Evolutionary conservation across 2,888 invertebrate genomes (phyloP).

Genomic region (Phortica magna): DNA sequence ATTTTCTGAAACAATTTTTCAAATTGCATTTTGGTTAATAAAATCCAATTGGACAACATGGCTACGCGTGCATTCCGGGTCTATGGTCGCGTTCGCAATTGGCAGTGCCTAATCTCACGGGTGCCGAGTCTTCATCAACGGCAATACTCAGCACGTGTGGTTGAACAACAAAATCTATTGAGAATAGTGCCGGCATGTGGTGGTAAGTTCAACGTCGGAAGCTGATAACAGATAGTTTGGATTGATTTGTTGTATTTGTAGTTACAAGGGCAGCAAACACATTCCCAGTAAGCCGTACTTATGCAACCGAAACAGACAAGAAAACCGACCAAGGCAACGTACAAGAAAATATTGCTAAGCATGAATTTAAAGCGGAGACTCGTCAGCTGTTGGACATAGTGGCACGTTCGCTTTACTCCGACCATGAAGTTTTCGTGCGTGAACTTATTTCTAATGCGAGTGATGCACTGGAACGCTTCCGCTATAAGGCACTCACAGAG

Average conservation of each 20-base stretch:
- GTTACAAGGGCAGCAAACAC: neutral
- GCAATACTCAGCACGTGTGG: neutral
- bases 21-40: neutral
- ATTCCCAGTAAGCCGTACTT: neutral
- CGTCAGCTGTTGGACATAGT: conserved; percentile 97
- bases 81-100: neutral
- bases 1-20: neutral
- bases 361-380: conserved; percentile 98
- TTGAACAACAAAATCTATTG: neutral
- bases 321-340: neutral
- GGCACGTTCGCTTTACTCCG: conserved; percentile 97
- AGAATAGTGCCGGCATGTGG: neutral
- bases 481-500: conserved; percentile 84
- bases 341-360: conserved; percentile 80
- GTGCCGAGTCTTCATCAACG: neutral
- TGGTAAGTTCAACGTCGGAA: neutral
- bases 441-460: conserved; percentile 98
- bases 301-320: neutral
- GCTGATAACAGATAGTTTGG: neutral
- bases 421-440: conserved; percentile 97
- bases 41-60: neutral
- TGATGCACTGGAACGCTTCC: conserved; percentile 96
- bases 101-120: neutral
- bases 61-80: neutral
- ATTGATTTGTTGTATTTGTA: neutral